Evolutionary conservation across 2,888 invertebrate genomes (phyloP).

Genomic region (Arctia plantaginis): DNA sequence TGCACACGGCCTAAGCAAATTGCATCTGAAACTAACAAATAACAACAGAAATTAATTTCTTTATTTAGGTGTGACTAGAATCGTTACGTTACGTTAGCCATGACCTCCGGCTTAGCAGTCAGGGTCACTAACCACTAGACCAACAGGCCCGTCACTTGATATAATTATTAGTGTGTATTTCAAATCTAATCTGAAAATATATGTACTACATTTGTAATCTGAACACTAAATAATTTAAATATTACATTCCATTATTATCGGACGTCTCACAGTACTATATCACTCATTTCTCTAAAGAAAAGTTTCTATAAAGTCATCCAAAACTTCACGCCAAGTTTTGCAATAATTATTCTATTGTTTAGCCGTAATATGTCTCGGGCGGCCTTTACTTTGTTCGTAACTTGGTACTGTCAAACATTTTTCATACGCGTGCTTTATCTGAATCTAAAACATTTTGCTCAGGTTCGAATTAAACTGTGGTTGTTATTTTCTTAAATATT

Average conservation of each 20-base stretch:
- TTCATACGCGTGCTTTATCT: conserved; percentile 44
- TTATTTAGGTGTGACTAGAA: no score
- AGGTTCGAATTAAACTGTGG: conserved; percentile 4
- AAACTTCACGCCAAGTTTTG: not conserved
- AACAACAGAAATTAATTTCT: no score
- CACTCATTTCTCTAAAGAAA: not conserved
- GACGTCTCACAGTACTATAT: not conserved
- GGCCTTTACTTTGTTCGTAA: not conserved
- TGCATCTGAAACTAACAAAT: not conserved
- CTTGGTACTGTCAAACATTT: conserved; percentile 36
- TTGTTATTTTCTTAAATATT: conserved; percentile 1
- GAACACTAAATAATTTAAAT: not conserved
- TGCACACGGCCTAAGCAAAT: not conserved
- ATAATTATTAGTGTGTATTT: no score
- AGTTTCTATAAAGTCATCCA: no score
- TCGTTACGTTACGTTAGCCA: no score
- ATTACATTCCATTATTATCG: no score
- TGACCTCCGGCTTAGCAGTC: no score
- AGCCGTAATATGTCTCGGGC: not conserved
- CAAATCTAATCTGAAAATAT: no score
- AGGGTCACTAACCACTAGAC: no score
- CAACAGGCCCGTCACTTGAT: no score
- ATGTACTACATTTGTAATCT: no score
- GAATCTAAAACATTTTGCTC: conserved; percentile 26
- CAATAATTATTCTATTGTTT: not conserved